Base-by-base conservation (phyloP, 2,888 invertebrate species). In the Lasius platythorax region DNA sequence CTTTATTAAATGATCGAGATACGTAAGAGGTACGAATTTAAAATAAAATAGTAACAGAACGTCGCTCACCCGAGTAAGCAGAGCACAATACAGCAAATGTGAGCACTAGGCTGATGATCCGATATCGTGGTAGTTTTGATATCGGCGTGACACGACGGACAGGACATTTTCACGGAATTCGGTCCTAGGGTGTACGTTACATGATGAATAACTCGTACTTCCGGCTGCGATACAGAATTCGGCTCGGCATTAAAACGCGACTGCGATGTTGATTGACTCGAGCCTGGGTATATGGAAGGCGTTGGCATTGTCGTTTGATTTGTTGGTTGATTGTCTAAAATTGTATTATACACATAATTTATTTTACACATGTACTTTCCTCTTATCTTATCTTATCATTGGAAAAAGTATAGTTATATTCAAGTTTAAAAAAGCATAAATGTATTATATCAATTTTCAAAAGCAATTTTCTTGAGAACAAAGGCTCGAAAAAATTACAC, bases 101-200 rank as follows among this genome's bases (percentile, higher is more conserved):
- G 95, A 64, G 95, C 95, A 86, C 95, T 94, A 1, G 95, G 93
- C 68, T 95, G 95, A 84, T 95, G 95, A 87, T 95, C 95, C 12
- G 95, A 94, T 70, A 94, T 93, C 18, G 95, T 95, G n/a, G 94
- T 94, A 1, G 95, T 95, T 89, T 95, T 95, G 53, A 96, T 94
- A 73, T 95, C 94, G n/a, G 94, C 93, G 72, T 93, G 94, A 88
- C 96, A 96, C 8, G 94, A 93, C 1, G 95, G 95, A 85, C 96
- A 96, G 0, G 93, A 91, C 93, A 95, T 94, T 90, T 95, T 95
- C 18, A 93, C 91, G 4, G 95, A 91, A 81, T 93, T 93, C 43
- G 95, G 94, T 2, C 94, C 93, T 37, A 95, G 84, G 1, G 92
- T 82, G 66, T 92, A 91, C n/a, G 92, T 85, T 18, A 93, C 90